Base-by-base conservation (phyloP, 2,113 vertebrate species). In the Odobenus rosmarus region DNA sequence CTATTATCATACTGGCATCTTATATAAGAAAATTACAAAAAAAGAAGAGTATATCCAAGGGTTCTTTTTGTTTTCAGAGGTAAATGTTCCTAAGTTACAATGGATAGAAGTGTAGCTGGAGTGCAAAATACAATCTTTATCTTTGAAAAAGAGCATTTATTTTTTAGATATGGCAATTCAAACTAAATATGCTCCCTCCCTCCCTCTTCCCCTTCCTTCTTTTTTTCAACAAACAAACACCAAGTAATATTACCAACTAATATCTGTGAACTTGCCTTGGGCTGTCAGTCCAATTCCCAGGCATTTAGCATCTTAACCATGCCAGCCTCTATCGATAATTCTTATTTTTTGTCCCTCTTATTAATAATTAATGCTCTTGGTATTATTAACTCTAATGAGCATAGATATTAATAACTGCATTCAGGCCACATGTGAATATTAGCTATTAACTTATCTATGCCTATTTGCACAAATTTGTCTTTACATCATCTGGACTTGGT, bases 51-150 rank as follows among this genome's bases (percentile, higher is more conserved):
- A 87, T 49, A 84, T 79, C 19, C 74, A 89, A 26, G 36, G 53
- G 8, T 95, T 84, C 59, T 83, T 67, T 81, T 59, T 93, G 31
- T 95, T 92, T 87, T 64, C 61, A 77, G 79, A 93, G 72, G 51
- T 42, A 95, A 92, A 55, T 77, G 7, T 80, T 90, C 57, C 57
- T 77, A 61, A 89, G 13, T 86, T 84, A 93, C 4, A 79, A 33
- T 16, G 64, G 19, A 88, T 62, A 28, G 59, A 69, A 81, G 33
- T 72, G 53, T 57, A 87, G 74, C 42, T 42, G 67, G 89, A 71
- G n/a, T 61, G 26, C 42, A 88, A 86, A 94, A 89, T 71, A 89
- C 19, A 86, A 94, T 71, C 31, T 13, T 81, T 86, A 55, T 72
- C 31, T 79, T 71, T 77, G 57, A 77, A 86, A 86, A 71, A 69